Percentiles rank a stretch among this genome's conserved stretches.
Evolutionary conservation across 2,113 vertebrate species (phyloP).

Genomic region (Thermophis baileyi): DNA sequence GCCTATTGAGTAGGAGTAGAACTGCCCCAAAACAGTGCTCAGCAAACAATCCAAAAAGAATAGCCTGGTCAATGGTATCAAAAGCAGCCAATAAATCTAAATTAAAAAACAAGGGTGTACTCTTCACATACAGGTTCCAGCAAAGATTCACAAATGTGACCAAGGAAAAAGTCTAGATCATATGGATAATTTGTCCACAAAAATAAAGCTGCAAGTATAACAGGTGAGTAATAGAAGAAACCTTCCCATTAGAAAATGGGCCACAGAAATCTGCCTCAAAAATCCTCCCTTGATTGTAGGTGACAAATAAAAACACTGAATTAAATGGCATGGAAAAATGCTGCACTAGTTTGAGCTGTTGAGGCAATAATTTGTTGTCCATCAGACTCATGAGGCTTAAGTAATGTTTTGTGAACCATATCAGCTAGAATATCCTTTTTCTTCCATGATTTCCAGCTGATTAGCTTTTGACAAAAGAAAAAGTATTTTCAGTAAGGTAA

Average conservation of each 20-base stretch:
- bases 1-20: not conserved
- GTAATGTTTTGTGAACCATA: conserved; percentile 63
- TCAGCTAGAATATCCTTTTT: conserved; percentile 61
- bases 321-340: conserved; percentile 64
- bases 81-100: not conserved
- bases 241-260: conserved; percentile 5
- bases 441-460: conserved; percentile 65
- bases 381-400: conserved; percentile 61
- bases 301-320: conserved; percentile 54
- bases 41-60: not conserved
- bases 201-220: not conserved
- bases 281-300: conserved; percentile 43
- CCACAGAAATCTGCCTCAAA: conserved; percentile 28
- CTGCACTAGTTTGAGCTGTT: conserved; percentile 58
- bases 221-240: conserved; percentile 25
- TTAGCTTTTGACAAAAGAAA: conserved; percentile 60
- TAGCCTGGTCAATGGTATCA: not conserved
- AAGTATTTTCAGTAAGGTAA: conserved; percentile 56
- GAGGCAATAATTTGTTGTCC: conserved; percentile 68
- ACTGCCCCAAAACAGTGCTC: not conserved
- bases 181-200: not conserved
- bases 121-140: not conserved
- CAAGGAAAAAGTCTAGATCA: not conserved
- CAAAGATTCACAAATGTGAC: not conserved
- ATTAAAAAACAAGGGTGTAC: not conserved